Base-by-base conservation (phyloP, 2,888 invertebrate genomes). In the Nymphalis urticae region DNA sequence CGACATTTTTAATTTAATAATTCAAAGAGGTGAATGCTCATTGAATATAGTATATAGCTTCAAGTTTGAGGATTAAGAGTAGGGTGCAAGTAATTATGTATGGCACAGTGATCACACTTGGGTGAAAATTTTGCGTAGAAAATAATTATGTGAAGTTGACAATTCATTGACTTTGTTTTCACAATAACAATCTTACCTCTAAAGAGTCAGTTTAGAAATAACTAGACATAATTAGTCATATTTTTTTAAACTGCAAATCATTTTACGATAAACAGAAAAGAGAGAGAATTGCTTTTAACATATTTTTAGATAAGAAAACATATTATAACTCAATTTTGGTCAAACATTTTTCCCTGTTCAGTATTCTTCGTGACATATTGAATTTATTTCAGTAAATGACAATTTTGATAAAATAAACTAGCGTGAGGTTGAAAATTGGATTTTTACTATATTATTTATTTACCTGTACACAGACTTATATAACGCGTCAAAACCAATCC, bases 381-480 rank as follows among this genome's bases (percentile, higher is more conserved):
- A 85, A 86, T 88, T 80, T 85, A 79, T 83, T 76, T 72, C 68
- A 78, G 75, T 19, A 63, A 78, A 76, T 80, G 77, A 64, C 64
- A 72, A 70, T 71, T 72, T 70, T 76, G 66, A 68, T 70, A 65
- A 66, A 56, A 64, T 65, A 63, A 65, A 60, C 61, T 64, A 27
- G 32, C n/a, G 17, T 47, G 54, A 42, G 60, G 51, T 61, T 13
- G 53, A 27, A 61, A 53, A 54, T 54, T 16, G 24, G 54, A 24
- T 61, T 66, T 54, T 61, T 56, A 36, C 36, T 32, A 10, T 19
- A 19, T 36, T 36, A 21, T 36, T 5, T 13, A 24, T 53, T 21
- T 51, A 51, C 10, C 19, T 51, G 13, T 42, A 42, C 13, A 42
- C 13, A 42, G 42, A 42, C 2, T 3, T 42, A 13, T 42, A 42